phyloP scores from a whole-genome alignment of 2,797 vertebrate genomes.

The Tauraco hartlaubi region DNA sequence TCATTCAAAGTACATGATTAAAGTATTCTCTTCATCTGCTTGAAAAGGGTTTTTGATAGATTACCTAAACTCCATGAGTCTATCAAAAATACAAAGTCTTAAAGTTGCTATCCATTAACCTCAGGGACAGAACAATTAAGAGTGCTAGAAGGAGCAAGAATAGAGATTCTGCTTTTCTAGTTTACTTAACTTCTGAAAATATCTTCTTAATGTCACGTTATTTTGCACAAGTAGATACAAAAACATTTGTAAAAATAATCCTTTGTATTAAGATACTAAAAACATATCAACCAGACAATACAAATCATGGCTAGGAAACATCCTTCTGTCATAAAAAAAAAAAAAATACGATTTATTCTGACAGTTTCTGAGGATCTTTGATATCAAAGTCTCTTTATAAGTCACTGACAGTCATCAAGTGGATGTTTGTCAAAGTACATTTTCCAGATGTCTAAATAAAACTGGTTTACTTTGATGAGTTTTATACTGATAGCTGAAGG shows the following conservation, averaged over 20 bases:
- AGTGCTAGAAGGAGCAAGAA: slow-evolving; percentile 12
- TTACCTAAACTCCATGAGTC: not conserved
- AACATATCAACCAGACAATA: slow-evolving; percentile 70
- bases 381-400: slow-evolving; percentile 76
- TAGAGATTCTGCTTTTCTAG: not conserved
- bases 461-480: slow-evolving; percentile 75
- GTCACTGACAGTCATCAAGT: slow-evolving; percentile 73
- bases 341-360: slow-evolving; percentile 63
- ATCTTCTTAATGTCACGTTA: slow-evolving; percentile 3
- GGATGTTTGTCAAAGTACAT: slow-evolving; percentile 76
- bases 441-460: slow-evolving; percentile 80
- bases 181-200: not conserved
- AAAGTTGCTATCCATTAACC: slow-evolving; percentile 55
- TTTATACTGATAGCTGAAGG: slow-evolving; percentile 58
- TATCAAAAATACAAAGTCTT: slow-evolving; percentile 42
- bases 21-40: not conserved
- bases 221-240: slow-evolving; percentile 61
- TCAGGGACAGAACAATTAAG: not conserved
- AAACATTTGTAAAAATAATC: slow-evolving; percentile 61
- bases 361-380: slow-evolving; percentile 71
- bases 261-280: slow-evolving; percentile 68
- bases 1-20: slow-evolving; percentile 34
- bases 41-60: slow-evolving; percentile 24
- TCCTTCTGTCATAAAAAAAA: slow-evolving; percentile 67
- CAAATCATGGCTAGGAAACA: slow-evolving; percentile 54